Conservation (phyloP, 2,113 vertebrate species). For the Hippoglossus stenolepis region DNA sequence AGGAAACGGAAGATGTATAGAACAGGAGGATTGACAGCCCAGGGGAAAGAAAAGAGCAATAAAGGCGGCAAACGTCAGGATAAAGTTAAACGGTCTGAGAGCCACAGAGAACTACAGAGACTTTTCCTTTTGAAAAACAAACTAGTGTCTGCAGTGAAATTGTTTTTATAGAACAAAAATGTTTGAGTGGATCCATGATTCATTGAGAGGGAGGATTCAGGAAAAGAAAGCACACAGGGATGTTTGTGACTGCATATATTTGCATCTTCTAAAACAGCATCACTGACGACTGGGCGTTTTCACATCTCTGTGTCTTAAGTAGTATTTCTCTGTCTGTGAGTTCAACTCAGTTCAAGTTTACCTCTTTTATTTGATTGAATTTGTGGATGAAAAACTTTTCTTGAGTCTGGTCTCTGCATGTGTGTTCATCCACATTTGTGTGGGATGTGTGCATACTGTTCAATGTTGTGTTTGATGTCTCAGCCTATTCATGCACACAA, state of each 20-base stretch:
- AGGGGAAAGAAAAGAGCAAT: conserved; percentile 50
- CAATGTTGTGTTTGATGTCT: no score
- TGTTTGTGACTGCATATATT: conserved; percentile 71
- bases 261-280: conserved; percentile 22
- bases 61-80: conserved; percentile 47
- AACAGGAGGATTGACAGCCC: conserved; percentile 49
- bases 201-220: conserved; percentile 38
- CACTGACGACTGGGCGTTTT: conserved; percentile 38
- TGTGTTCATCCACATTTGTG: no score
- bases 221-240: conserved; percentile 33
- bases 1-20: conserved; percentile 54
- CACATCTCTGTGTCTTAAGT: background rate
- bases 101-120: conserved; percentile 47
- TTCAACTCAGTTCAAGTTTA: background rate
- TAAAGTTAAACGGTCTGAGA: conserved; percentile 29
- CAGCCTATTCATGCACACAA: no score
- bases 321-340: background rate
- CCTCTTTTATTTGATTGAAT: no score
- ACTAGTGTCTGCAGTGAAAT: conserved; percentile 46
- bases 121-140: conserved; percentile 47
- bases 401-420: no score
- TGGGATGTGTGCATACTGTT: no score
- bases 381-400: no score
- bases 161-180: conserved; percentile 55
- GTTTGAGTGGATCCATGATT: conserved; percentile 51